phyloP scores from a whole-genome alignment of 2,888 invertebrate genomes.

The Xanthostigma xanthostigma region DNA sequence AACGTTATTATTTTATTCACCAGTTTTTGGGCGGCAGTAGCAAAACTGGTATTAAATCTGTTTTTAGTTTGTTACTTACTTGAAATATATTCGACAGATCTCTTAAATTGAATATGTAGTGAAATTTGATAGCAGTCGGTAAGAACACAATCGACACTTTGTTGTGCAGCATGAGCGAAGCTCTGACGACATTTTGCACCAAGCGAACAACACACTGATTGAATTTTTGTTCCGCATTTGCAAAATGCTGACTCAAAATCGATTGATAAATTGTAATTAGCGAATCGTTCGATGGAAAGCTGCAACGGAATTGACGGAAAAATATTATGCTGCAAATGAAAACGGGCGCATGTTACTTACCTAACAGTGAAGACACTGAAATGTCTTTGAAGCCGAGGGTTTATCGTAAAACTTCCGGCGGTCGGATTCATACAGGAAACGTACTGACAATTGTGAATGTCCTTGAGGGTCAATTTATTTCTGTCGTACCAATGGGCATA shows the following conservation, averaged over 20 bases:
- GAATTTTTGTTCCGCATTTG: constrained; percentile 70
- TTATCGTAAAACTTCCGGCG: constrained; percentile 92
- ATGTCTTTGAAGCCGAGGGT: constrained; percentile 82
- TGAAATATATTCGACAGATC: constrained; percentile 93
- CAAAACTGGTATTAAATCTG: not conserved
- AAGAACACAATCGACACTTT: constrained; percentile 77
- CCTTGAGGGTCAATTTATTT: constrained; percentile 74
- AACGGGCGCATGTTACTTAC: too few species aligned
- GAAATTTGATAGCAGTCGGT: constrained; percentile 92
- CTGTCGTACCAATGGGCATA: constrained; percentile 94
- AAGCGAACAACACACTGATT: constrained; percentile 50
- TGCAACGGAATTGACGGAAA: constrained; percentile 16
- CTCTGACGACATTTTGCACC: constrained; percentile 58
- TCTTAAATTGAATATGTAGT: constrained; percentile 89
- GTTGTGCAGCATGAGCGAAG: constrained; percentile 72
- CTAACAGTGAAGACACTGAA: constrained; percentile 80
- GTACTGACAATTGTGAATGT: constrained; percentile 93
- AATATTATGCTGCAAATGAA: too few species aligned
- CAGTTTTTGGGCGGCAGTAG: too few species aligned
- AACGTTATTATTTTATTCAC: not conserved
- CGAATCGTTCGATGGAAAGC: constrained; percentile 64
- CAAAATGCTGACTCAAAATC: constrained; percentile 74
- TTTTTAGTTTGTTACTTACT: constrained; percentile 36
- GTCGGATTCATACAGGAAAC: constrained; percentile 97
- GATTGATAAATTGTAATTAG: constrained; percentile 77